Base-by-base conservation (phyloP, 2,888 invertebrate species). In the Herminia tarsipennalis region DNA sequence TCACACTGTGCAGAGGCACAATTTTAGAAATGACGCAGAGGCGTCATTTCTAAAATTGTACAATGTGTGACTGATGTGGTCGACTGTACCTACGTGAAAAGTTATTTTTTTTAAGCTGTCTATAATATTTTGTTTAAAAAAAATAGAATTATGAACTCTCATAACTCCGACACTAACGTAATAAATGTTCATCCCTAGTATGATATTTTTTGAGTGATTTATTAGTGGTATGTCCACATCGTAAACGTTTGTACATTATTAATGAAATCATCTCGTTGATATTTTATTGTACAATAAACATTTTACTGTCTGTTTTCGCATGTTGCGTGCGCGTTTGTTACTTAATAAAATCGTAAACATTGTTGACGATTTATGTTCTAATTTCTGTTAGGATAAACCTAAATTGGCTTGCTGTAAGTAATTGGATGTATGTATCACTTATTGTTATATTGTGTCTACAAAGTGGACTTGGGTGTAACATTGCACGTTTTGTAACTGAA, bases 231-330 rank as follows among this genome's bases (percentile, higher is more conserved):
- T 5, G 46, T 52, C 21, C 56, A 51, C 30, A 13, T 73, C 71
- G 66, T 78, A 81, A 77, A 78, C 40, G 54, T 70, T 57, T 54
- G 58, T 65, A 69, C 57, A 66, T 67, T 73, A 75, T 67, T 77
- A 77, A 77, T 76, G 67, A 76, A 80, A 79, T 78, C 58, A 77
- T 78, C 66, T 71, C 66, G 65, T 69, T 72, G 56, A 65, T 71
- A 72, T 76, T 84, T 84, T 83, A 83, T 78, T 69, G 70, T 75
- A 66, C 76, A 70, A 76, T 83, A 82, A 83, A 81, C 56, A 78
- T 76, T 78, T 81, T 76, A 78, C 42, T 75, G 70, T 73, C 57
- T 71, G 68, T 61, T 66, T 73, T 66, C 54, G 66, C 62, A 55
- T 55, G 63, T 63, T 48, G 42, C 46, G 53, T 52, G 36, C 39